phyloP scores from a whole-genome alignment of 2,113 vertebrate genomes.

The Trematomus loennbergii region DNA sequence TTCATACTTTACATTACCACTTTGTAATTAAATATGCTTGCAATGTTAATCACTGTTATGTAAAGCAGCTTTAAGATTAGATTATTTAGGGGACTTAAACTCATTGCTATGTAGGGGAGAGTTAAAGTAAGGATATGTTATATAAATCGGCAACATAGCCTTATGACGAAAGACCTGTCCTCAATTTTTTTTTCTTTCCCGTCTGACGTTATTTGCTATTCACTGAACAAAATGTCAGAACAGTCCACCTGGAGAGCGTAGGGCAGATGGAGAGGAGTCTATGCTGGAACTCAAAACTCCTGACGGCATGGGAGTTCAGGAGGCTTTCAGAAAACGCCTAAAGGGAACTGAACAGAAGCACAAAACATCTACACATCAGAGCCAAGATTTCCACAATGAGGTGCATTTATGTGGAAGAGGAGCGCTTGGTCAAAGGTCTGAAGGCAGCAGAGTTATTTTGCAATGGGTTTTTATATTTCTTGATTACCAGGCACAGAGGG shows the following conservation, averaged over 20 bases:
- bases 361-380: slow-evolving; percentile 19
- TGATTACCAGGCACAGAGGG: not conserved
- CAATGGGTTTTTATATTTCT: not conserved
- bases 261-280: slow-evolving; percentile 60
- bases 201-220: slow-evolving; percentile 44
- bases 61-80: not conserved
- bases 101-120: not conserved
- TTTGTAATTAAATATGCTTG: not conserved
- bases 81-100: too few species aligned
- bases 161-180: not conserved
- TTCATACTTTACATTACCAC: not conserved
- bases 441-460: not conserved
- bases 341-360: slow-evolving; percentile 30
- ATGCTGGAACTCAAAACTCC: slow-evolving; percentile 54
- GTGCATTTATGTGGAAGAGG: slow-evolving; percentile 32
- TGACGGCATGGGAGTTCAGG: slow-evolving; percentile 41
- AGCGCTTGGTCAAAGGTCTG: not conserved
- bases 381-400: not conserved
- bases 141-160: slow-evolving; percentile 23
- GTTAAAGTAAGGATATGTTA: slow-evolving; percentile 18
- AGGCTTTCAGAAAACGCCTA: slow-evolving; percentile 32
- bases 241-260: slow-evolving; percentile 46
- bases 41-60: not conserved
- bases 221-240: slow-evolving; percentile 63
- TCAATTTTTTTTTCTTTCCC: not conserved